Percentiles rank a stretch among this genome's conserved stretches.
These are phyloP conservation scores for Daktulosphaira vitifoliae DNA, from an alignment of 1,140 invertebrate genomes.

Conservation along the genomic window DNA sequence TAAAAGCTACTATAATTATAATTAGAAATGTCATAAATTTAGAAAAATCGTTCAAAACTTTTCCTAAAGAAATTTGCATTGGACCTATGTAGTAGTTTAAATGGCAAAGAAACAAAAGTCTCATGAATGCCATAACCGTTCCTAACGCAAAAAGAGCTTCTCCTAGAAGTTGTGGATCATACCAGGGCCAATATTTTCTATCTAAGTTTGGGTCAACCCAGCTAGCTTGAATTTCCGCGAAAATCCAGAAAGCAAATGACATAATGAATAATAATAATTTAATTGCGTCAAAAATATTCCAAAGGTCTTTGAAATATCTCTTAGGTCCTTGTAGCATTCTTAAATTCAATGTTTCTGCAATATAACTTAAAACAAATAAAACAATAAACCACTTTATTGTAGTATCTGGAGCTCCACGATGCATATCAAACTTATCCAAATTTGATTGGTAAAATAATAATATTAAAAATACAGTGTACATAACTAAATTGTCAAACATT, in stretches of 20 bases:
- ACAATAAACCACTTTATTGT: conserved; percentile 58
- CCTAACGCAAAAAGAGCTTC: conserved; percentile 64
- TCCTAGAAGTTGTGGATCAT: conserved; percentile 60
- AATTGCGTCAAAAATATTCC: conserved; percentile 63
- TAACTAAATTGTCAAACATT: conserved; percentile 51
- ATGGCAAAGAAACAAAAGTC: conserved; percentile 50
- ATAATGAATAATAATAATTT: conserved; percentile 50
- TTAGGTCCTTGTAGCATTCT: conserved; percentile 59
- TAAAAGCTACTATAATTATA: conserved; percentile 50
- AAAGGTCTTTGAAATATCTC: conserved; percentile 62
- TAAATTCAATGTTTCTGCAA: conserved; percentile 44
- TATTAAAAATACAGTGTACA: conserved; percentile 54
- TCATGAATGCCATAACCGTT: conserved; percentile 59
- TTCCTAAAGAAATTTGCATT: conserved; percentile 52
- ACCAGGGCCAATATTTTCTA: conserved; percentile 58
- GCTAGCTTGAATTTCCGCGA: conserved; percentile 45
- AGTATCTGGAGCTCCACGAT: conserved; percentile 44
- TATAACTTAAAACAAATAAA: conserved; percentile 43
- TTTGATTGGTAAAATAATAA: conserved; percentile 52
- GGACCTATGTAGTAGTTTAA: conserved; percentile 53
- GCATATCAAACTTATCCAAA: conserved; percentile 47
- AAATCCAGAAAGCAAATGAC: conserved; percentile 48
- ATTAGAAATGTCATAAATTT: conserved; percentile 50
- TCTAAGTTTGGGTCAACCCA: conserved; percentile 48
- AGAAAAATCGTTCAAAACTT: conserved; percentile 51